Base-by-base conservation (phyloP, 2,888 invertebrate species). In the Drosophila incognita region DNA sequence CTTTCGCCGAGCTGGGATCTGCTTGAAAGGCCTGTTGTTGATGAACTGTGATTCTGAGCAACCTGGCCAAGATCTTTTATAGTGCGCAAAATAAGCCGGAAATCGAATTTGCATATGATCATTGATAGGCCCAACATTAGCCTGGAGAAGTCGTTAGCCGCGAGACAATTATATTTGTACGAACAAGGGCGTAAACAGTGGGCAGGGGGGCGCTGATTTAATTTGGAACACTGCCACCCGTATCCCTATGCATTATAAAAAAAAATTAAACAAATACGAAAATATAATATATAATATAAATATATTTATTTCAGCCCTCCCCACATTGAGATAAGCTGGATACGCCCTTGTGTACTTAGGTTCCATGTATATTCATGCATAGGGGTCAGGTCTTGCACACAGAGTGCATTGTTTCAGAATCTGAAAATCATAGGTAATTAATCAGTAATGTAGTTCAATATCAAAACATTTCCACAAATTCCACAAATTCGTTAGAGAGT, bases 81-180 rank as follows among this genome's bases (percentile, higher is more conserved):
- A 89, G 83, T 65, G 65, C 54, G 57, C 74, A 82, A 68, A 73
- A 69, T 58, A 52, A 64, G 40, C 69, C 73, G 62, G 60, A 68
- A 81, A 90, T 85, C 31, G 84, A 87, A 78, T 90, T 87, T 62
- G 66, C 85, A 90, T 69, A 87, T 86, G 78, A 78, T 85, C 84
- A 90, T 90, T 85, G 89, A 78, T 75, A 78, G 65, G 49, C n/a
- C 80, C 89, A 76, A 84, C 85, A 84, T 82, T 60, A 46, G 46
- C 52, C 84, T 90, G 84, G 69, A 61, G 38, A 81, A 67, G 87
- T 89, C 90, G 57, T 85, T 89, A 90, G 52, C 71, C 69, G 65
- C 33, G 51, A 38, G 54, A 49, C 67, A 72, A 67, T 83, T 64
- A 42, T 11, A 33, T 33, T 15, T 54, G 40, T 29, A 21, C 21